Percentiles rank a stretch among this genome's conserved stretches.
Conservation (phyloP, 2,888 invertebrate species). For the Caenorhabditis sp. region DNA sequence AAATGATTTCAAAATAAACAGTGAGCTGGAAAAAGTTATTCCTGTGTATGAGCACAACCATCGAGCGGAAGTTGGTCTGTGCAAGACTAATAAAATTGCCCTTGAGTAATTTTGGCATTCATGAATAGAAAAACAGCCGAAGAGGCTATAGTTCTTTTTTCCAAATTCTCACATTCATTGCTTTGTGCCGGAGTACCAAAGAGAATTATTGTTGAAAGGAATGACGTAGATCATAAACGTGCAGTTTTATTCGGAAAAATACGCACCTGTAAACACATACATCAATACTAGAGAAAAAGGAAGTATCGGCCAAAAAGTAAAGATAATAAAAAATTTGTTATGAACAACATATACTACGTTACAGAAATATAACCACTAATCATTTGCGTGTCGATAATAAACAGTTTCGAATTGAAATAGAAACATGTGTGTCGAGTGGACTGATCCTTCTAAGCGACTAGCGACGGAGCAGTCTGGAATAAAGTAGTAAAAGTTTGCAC, state of each 20-base stretch:
- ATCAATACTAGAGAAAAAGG: constrained; percentile 39
- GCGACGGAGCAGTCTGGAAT: constrained; percentile 68
- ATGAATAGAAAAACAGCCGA: constrained; percentile 39
- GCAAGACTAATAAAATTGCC: constrained; percentile 59
- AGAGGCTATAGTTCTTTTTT: constrained; percentile 15
- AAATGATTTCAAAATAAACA: constrained; percentile 55
- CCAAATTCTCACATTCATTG: constrained; percentile 25
- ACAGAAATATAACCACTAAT: constrained; percentile 30
- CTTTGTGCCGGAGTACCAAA: constrained; percentile 47
- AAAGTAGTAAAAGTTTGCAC: not conserved
- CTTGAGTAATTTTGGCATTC: constrained; percentile 38
- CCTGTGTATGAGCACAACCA: constrained; percentile 16
- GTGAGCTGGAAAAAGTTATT: constrained; percentile 24
- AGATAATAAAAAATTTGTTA: constrained; percentile 23
- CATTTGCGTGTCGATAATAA: constrained; percentile 16
- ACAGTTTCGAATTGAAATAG: constrained; percentile 25
- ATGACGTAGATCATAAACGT: constrained; percentile 55
- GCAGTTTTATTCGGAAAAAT: constrained; percentile 57
- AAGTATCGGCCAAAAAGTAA: constrained; percentile 15
- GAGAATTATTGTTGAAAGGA: constrained; percentile 28
- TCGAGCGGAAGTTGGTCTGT: constrained; percentile 30
- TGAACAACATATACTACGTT: constrained; percentile 36
- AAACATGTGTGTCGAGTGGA: not conserved
- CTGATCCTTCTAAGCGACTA: constrained; percentile 51
- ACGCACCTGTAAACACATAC: constrained; percentile 57